These are phyloP conservation scores for Paramacrobiotus metropolitanus DNA, from an alignment of 1,140 invertebrate genomes.

Conservation along the genomic window DNA sequence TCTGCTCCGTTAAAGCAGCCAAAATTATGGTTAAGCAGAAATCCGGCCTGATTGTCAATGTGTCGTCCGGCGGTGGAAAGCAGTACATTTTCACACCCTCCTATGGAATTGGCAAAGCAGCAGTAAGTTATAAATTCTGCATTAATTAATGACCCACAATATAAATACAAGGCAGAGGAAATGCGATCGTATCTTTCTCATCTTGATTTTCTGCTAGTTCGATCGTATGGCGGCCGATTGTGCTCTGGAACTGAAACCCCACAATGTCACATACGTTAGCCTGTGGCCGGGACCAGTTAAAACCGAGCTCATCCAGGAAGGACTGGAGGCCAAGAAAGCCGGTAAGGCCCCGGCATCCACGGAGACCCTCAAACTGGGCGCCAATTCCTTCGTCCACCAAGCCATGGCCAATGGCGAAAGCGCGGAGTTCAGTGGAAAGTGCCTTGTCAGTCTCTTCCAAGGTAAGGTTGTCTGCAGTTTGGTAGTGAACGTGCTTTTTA, in stretches of 20 bases:
- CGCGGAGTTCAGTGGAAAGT: background rate
- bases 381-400: background rate
- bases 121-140: conserved; percentile 9
- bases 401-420: background rate
- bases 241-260: conserved; percentile 21
- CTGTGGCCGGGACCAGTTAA: conserved; percentile 26
- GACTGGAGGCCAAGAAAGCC: background rate
- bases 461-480: background rate
- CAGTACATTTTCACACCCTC: conserved; percentile 23
- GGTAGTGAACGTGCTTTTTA: background rate
- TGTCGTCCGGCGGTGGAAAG: conserved; percentile 26
- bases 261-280: conserved; percentile 22
- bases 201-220: conserved; percentile 14
- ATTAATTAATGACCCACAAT: background rate
- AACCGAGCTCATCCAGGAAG: conserved; percentile 18
- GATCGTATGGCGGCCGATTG: conserved; percentile 25
- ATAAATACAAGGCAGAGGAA: background rate
- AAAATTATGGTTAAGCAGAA: conserved; percentile 23
- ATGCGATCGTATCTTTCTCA: background rate
- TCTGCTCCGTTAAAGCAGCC: conserved; percentile 24
- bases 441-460: background rate
- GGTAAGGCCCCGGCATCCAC: background rate
- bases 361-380: background rate
- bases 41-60: conserved; percentile 25
- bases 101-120: conserved; percentile 16